Conservation (phyloP, 2,797 vertebrate genomes). For the Peromyscus aztecus region DNA sequence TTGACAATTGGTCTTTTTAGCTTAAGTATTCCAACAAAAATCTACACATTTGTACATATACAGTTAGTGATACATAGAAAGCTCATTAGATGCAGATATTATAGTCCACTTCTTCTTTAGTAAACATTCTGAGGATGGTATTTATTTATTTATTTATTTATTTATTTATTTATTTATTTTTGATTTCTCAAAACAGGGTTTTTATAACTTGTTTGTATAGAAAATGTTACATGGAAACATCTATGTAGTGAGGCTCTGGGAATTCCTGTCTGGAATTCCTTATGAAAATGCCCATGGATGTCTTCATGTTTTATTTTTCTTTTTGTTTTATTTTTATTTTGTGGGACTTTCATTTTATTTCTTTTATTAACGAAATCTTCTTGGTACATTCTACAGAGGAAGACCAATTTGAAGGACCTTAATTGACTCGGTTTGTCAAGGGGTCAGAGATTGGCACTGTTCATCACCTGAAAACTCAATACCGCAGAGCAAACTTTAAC, state of each 20-base stretch:
- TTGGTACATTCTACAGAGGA: not conserved
- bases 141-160: too few species aligned
- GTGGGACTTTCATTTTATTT: not conserved
- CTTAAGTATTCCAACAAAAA: conserved; percentile 36
- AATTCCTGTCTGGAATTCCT: conserved; percentile 13
- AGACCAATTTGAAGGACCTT: not conserved
- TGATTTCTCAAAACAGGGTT: not conserved
- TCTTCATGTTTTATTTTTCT: not conserved
- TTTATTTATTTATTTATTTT: too few species aligned
- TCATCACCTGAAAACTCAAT: conserved; percentile 34
- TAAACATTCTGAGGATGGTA: not conserved
- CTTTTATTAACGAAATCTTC: conserved; percentile 8
- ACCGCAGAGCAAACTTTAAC: not conserved
- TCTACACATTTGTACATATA: not conserved
- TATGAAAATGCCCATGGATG: not conserved
- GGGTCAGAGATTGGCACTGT: not conserved
- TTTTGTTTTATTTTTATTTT: not conserved
- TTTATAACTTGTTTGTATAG: not conserved
- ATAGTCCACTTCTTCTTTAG: not conserved
- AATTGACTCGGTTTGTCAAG: not conserved
- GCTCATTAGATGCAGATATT: not conserved
- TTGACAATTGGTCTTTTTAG: not conserved
- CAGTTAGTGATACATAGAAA: not conserved
- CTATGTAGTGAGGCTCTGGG: not conserved
- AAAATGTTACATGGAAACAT: not conserved